These are phyloP conservation scores for Trissolcus japonicus DNA, from an alignment of 2,888 invertebrate species.

Conservation along the genomic window DNA sequence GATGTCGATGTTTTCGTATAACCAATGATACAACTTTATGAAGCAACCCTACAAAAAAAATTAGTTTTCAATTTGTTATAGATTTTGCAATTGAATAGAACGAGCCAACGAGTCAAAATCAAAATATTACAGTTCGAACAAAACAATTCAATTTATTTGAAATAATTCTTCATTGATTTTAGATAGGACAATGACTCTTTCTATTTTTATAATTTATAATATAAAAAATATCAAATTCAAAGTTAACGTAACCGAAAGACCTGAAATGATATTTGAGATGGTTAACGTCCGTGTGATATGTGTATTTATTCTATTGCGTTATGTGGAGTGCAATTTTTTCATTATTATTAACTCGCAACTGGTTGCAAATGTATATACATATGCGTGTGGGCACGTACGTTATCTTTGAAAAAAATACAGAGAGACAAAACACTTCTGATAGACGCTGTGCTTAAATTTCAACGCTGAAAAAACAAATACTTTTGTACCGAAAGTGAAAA, in stretches of 20 bases:
- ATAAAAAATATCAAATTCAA: too few species aligned
- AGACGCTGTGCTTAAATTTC: slow-evolving; percentile 9
- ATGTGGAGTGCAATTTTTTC: slow-evolving; percentile 6
- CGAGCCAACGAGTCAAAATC: too few species aligned
- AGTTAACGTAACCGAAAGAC: neutral
- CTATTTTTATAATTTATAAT: too few species aligned
- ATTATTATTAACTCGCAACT: slow-evolving; percentile 4
- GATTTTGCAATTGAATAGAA: too few species aligned
- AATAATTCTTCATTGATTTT: too few species aligned
- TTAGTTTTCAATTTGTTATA: too few species aligned
- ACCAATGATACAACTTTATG: neutral
- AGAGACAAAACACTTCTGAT: slow-evolving; percentile 16
- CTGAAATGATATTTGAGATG: slow-evolving; percentile 2
- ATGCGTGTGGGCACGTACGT: slow-evolving; percentile 5
- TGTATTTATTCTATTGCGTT: slow-evolving; percentile 5
- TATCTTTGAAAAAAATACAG: slow-evolving; percentile 4
- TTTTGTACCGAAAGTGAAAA: neutral
- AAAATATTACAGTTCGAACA: too few species aligned
- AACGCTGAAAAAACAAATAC: neutral
- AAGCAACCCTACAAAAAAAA: too few species aligned
- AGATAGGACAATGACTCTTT: too few species aligned
- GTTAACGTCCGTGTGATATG: slow-evolving; percentile 8
- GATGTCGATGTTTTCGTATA: slow-evolving; percentile 6
- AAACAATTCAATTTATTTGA: too few species aligned
- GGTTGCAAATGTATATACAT: slow-evolving; percentile 6